Evolutionary conservation across 2,888 invertebrate species (phyloP).

Genomic region (Halocaridina rubra): DNA sequence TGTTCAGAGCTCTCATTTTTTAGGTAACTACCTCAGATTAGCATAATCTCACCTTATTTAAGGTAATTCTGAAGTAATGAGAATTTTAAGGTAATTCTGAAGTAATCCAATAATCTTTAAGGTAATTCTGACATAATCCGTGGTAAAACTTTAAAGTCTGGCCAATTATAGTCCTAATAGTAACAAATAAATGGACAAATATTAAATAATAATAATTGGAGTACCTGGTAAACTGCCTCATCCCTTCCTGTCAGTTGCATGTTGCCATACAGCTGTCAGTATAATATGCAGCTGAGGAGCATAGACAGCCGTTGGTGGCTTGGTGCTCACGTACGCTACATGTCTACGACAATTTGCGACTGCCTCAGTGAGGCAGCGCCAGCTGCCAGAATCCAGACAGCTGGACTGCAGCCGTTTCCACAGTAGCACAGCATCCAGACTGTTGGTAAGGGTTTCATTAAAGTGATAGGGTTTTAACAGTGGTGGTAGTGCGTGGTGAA

Average conservation of each 20-base stretch:
- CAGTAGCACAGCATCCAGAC: background rate
- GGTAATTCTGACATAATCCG: background rate
- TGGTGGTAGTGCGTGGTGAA: background rate
- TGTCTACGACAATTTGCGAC: background rate
- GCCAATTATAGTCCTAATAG: too few relatives aligned
- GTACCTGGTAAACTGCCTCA: background rate
- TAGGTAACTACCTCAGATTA: conserved; percentile 3
- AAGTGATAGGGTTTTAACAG: background rate
- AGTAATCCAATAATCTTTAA: background rate
- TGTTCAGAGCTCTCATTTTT: background rate
- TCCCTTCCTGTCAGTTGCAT: background rate
- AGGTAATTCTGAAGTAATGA: conserved; percentile 7
- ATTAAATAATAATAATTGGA: background rate
- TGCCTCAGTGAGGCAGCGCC: too few relatives aligned
- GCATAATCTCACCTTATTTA: conserved; percentile 2
- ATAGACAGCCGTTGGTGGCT: background rate
- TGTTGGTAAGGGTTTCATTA: background rate
- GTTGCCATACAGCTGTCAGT: background rate
- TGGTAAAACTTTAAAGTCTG: too few relatives aligned
- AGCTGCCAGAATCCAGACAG: too few relatives aligned
- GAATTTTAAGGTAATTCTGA: conserved; percentile 9
- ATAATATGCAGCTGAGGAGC: background rate
- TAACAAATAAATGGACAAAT: background rate
- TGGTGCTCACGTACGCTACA: background rate
- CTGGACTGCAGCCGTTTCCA: too few relatives aligned